phyloP scores from a whole-genome alignment of 1,140 invertebrate species.

The Cardiocondyla obscurior region DNA sequence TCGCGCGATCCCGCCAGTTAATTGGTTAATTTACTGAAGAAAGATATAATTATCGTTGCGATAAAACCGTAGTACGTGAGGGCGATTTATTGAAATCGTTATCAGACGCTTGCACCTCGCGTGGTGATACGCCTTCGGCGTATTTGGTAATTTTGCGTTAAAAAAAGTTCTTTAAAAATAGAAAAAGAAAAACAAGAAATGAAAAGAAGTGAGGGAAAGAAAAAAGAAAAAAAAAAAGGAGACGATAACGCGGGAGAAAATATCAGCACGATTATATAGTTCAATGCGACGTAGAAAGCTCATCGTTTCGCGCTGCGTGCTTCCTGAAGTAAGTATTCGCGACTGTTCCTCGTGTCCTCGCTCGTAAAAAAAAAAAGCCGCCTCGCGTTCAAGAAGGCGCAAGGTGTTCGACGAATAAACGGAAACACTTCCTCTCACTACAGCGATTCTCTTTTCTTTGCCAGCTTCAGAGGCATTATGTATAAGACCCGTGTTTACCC shows the following conservation, averaged over 20 bases:
- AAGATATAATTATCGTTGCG: neutral
- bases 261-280: neutral
- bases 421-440: neutral
- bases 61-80: neutral
- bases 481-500: constrained; percentile 50
- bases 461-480: constrained; percentile 42
- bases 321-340: neutral
- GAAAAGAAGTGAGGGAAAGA: neutral
- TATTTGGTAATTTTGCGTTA: neutral
- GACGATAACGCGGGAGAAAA: neutral
- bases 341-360: neutral
- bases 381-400: neutral
- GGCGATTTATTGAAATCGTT: neutral
- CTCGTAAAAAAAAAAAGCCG: neutral
- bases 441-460: neutral
- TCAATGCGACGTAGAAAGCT: neutral
- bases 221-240: neutral
- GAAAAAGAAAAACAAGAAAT: no score
- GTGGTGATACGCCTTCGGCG: neutral
- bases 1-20: neutral
- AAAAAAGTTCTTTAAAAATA: no score
- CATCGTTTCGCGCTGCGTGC: neutral
- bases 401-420: neutral
- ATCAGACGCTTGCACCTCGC: neutral
- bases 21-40: constrained; percentile 3